These are phyloP conservation scores for Oxyteleia sp. DNA, from an alignment of 2,888 invertebrate genomes.

Conservation along the genomic window DNA sequence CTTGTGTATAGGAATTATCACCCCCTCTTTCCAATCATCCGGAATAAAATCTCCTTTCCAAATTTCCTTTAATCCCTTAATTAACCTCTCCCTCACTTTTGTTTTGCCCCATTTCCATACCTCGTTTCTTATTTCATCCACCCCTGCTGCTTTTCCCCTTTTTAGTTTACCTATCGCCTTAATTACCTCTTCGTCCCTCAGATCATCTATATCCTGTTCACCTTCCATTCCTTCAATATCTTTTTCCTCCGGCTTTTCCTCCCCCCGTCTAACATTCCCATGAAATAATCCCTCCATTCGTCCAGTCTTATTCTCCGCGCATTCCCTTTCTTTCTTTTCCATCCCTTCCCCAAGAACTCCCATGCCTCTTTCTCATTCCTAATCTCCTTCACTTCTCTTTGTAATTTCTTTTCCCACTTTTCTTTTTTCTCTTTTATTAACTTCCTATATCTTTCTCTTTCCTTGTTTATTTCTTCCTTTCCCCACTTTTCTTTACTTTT, in stretches of 20 bases:
- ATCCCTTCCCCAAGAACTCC: too few relatives aligned
- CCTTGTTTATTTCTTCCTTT: too few relatives aligned
- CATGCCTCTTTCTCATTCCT: too few relatives aligned
- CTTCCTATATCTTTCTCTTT: too few relatives aligned
- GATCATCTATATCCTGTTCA: too few relatives aligned
- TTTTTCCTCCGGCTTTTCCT: background rate
- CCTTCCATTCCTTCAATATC: too few relatives aligned
- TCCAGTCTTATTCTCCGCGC: too few relatives aligned
- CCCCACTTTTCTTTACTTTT: too few relatives aligned
- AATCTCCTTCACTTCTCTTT: background rate
- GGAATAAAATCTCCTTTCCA: constrained; percentile 38
- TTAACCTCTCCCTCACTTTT: constrained; percentile 4
- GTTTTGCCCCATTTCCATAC: constrained; percentile 39
- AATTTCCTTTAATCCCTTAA: constrained; percentile 16
- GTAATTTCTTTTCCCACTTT: too few relatives aligned
- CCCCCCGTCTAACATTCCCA: background rate
- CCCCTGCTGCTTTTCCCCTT: constrained; percentile 49
- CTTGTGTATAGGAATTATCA: constrained; percentile 2
- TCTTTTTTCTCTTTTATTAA: too few relatives aligned
- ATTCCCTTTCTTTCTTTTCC: too few relatives aligned
- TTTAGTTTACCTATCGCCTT: background rate
- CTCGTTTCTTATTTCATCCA: constrained; percentile 57
- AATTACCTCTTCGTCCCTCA: background rate
- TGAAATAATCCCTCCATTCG: too few relatives aligned
- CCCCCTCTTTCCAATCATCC: background rate